Conservation (phyloP, 2,797 vertebrate genomes). For the Poeciliopsis paucimaculata region DNA sequence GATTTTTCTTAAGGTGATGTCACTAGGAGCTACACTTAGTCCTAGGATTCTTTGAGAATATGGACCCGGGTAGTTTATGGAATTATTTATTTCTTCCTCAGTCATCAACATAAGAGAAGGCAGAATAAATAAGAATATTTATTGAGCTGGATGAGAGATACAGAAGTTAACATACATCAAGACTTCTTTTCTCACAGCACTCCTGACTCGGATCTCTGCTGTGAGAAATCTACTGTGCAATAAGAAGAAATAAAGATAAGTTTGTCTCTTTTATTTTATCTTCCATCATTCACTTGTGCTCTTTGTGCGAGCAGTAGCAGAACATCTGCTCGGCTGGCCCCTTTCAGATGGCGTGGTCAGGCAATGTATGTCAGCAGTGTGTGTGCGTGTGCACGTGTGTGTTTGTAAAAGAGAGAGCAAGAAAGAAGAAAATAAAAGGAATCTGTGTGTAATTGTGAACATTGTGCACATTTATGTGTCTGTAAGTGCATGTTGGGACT, state of each 20-base stretch:
- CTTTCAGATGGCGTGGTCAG: constrained; percentile 55
- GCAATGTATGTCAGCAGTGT: constrained; percentile 24
- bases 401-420: neutral
- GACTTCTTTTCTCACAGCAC: neutral
- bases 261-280: constrained; percentile 25
- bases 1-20: neutral
- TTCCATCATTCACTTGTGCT: constrained; percentile 48
- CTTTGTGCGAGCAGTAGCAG: constrained; percentile 70
- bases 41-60: neutral
- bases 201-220: neutral
- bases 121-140: neutral
- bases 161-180: neutral
- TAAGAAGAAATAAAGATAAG: constrained; percentile 22
- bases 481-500: constrained; percentile 48
- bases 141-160: neutral
- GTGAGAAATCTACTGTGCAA: constrained; percentile 1
- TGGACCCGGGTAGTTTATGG: neutral
- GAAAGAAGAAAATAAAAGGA: constrained; percentile 23
- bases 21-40: neutral
- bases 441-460: constrained; percentile 16
- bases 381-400: constrained; percentile 4
- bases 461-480: constrained; percentile 15
- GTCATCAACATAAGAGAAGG: neutral
- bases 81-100: neutral
- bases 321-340: constrained; percentile 78